These are phyloP conservation scores for Agrilus mali DNA, from an alignment of 2,888 invertebrate species.

Conservation along the genomic window DNA sequence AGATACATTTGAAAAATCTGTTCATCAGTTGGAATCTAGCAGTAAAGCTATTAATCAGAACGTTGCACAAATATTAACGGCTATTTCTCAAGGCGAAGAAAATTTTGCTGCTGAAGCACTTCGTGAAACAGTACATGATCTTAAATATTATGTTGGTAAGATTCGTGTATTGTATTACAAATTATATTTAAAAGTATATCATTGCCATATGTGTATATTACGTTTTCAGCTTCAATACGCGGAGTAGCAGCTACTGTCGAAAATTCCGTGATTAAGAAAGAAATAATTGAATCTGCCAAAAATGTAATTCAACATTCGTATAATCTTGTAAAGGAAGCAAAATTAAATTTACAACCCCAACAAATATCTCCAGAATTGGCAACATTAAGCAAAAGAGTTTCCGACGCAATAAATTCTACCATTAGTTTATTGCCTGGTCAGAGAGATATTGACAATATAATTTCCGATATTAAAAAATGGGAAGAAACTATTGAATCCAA, in stretches of 20 bases:
- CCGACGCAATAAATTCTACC: conserved; percentile 45
- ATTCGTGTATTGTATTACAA: too few species aligned
- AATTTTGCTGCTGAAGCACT: conserved; percentile 72
- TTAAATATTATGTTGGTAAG: conserved; percentile 32
- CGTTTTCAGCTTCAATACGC: conserved; percentile 58
- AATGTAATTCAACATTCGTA: conserved; percentile 71
- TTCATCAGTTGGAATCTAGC: conserved; percentile 44
- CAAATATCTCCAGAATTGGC: conserved; percentile 52
- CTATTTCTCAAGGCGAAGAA: conserved; percentile 70
- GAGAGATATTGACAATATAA: conserved; percentile 82
- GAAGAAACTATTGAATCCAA: conserved; percentile 59
- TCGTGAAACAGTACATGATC: conserved; percentile 63
- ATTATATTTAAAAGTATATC: too few species aligned
- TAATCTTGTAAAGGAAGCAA: conserved; percentile 69
- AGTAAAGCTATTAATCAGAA: conserved; percentile 71
- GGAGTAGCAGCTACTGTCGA: conserved; percentile 64
- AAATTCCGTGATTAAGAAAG: conserved; percentile 40
- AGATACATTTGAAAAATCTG: conserved; percentile 40
- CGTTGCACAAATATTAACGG: conserved; percentile 76
- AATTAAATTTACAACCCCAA: conserved; percentile 55
- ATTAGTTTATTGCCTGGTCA: conserved; percentile 87
- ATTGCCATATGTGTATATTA: conserved; percentile 26
- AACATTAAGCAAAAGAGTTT: conserved; percentile 60
- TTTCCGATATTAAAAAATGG: conserved; percentile 67
- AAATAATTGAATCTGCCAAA: conserved; percentile 57